phyloP scores from a whole-genome alignment of 2,113 vertebrate genomes.

The Grammomys surdaster region DNA sequence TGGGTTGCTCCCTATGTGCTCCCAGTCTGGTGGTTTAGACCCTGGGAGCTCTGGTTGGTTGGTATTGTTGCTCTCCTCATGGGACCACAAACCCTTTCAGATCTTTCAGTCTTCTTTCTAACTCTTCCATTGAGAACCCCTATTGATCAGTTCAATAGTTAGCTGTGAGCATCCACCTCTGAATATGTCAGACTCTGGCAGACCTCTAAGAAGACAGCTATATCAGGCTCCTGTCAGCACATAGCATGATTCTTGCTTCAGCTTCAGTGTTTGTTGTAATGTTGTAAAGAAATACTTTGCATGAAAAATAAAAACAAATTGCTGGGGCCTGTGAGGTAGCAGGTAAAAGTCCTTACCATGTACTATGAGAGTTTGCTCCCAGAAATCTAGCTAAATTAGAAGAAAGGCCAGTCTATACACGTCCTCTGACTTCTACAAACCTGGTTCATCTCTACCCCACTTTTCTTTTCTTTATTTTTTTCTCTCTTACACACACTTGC shows the following conservation, averaged over 20 bases:
- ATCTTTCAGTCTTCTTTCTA: too few species aligned
- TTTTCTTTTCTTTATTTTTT: background rate
- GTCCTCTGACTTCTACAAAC: background rate
- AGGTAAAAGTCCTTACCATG: background rate
- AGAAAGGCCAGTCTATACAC: background rate
- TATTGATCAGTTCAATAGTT: too few species aligned
- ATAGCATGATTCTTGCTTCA: slow-evolving; percentile 31
- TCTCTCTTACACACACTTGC: background rate
- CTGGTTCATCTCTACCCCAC: background rate
- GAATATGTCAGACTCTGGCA: too few species aligned
- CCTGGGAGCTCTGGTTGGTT: too few species aligned
- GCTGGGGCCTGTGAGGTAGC: background rate
- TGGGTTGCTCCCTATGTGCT: too few species aligned
- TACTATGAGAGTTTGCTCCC: background rate
- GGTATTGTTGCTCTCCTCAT: too few species aligned
- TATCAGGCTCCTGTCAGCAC: too few species aligned
- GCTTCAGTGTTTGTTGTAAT: slow-evolving; percentile 18
- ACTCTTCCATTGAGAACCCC: too few species aligned
- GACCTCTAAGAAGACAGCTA: too few species aligned
- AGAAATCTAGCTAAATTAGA: background rate
- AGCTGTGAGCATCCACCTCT: too few species aligned
- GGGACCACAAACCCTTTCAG: too few species aligned
- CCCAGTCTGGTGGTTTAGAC: too few species aligned
- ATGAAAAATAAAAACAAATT: background rate
- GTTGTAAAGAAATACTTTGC: background rate